phyloP scores from a whole-genome alignment of 2,797 vertebrate genomes.

The Atherinosoma microstoma region DNA sequence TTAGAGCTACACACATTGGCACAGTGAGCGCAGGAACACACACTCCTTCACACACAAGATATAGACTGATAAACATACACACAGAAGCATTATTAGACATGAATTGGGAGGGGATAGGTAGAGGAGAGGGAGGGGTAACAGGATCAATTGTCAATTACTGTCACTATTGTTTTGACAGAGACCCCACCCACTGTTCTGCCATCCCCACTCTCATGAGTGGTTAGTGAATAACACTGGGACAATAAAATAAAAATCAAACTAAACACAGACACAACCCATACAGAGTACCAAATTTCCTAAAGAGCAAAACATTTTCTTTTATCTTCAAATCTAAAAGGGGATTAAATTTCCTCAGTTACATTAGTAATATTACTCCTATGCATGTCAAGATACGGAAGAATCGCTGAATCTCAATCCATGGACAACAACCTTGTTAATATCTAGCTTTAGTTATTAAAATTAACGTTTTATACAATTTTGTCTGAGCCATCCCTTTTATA shows the following conservation, averaged over 20 bases:
- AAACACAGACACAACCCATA: conserved; percentile 55
- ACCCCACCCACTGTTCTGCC: conserved; percentile 70
- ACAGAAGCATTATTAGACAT: conserved; percentile 80
- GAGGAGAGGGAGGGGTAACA: conserved; percentile 70
- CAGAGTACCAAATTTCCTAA: not conserved
- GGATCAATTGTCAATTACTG: conserved; percentile 53
- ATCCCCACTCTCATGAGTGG: conserved; percentile 68
- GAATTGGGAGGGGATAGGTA: conserved; percentile 71
- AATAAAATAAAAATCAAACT: conserved; percentile 47
- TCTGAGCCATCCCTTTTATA: not conserved
- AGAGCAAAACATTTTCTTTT: not conserved
- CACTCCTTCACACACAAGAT: conserved; percentile 73
- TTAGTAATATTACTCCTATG: not conserved
- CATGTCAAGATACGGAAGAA: not conserved
- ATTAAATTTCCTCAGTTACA: not conserved
- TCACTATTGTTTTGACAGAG: conserved; percentile 48
- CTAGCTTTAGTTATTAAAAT: not conserved
- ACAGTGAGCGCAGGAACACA: conserved; percentile 83
- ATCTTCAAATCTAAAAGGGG: not conserved
- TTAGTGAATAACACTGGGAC: conserved; percentile 67
- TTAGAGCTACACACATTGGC: conserved; percentile 86
- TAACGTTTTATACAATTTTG: not conserved
- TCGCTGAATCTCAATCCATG: not conserved
- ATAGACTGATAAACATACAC: conserved; percentile 78
- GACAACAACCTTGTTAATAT: not conserved